Evolutionary conservation across 2,113 vertebrate species (phyloP).

Genomic region (Pteropus alecto): DNA sequence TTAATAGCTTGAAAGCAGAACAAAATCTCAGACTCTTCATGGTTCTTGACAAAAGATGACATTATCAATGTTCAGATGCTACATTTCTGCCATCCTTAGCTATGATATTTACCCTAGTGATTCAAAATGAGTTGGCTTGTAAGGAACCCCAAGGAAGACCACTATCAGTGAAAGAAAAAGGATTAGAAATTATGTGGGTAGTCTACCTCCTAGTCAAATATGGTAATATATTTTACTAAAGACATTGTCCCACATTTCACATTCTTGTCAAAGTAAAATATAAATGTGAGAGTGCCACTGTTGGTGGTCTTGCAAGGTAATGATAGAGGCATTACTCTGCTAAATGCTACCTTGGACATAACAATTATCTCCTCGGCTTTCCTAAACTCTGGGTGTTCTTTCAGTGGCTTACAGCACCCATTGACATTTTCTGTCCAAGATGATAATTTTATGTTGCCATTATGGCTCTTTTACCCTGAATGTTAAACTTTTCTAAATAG

Average conservation of each 20-base stretch:
- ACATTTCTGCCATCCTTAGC: neutral
- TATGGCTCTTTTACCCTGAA: neutral
- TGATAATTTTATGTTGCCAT: conserved; percentile 58
- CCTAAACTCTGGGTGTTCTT: conserved; percentile 43
- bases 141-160: neutral
- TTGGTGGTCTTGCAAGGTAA: conserved; percentile 46
- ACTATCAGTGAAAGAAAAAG: neutral
- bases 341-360: neutral
- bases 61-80: neutral
- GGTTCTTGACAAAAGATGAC: neutral
- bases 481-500: neutral
- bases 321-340: neutral
- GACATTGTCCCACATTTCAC: neutral
- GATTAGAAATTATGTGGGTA: neutral
- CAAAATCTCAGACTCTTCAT: neutral
- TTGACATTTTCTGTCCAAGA: neutral
- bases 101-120: neutral
- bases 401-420: neutral
- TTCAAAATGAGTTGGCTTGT: neutral
- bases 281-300: neutral
- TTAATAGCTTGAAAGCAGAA: neutral
- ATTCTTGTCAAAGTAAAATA: neutral
- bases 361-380: conserved; percentile 41
- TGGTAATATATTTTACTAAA: neutral
- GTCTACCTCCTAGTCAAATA: neutral